Base-by-base conservation (phyloP, 2,888 invertebrate species). In the Cancer borealis region DNA sequence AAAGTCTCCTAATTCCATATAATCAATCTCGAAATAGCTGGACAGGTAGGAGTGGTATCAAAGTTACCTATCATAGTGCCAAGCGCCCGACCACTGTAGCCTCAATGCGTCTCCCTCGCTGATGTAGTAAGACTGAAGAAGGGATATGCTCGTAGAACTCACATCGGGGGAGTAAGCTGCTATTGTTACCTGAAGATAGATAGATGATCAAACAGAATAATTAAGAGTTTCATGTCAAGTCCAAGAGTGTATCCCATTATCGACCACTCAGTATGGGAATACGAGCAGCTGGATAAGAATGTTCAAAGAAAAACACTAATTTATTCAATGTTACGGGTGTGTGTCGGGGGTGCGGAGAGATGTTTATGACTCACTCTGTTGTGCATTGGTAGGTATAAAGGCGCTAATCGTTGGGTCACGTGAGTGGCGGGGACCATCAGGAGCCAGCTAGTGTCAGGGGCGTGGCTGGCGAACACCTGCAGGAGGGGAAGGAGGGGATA, bases 361-460 rank as follows among this genome's bases (percentile, higher is more conserved):
- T 54, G 12, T 14, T 14, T 54, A 14, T 54, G 54, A 46, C 92
- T 88, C 39, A 92, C 92, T 88, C 92, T 87, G 54, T 39, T 88
- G 39, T 88, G 10, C 39, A 92, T 54, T 5, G 92, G 92, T 5
- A 92, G 92, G 88, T 92, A 88, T 1, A 60, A 39, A 8, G 26
- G 17, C 8, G 30, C 47, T 14, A 88, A 14, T 12, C 30, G 30
- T 26, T 30, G 49, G 17, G 39, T 14, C 84, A 88, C 47, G 39
- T 30, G 60, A 26, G 39, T 1, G 54, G 87, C 39, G 3, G 87
- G n/a, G 5, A 84, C 47, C 92, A 92, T n/a, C n/a, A 92, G 88
- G 1, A 92, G 45, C 92, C 92, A 92, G 47, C 21, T 54, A 39
- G 46, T 45, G 88, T 92, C 87, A 30, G 87, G n/a, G n/a, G 88